Percentiles rank a stretch among this genome's conserved stretches.
Conservation (phyloP, 2,888 invertebrate genomes). For the Mesochorus sp. region DNA sequence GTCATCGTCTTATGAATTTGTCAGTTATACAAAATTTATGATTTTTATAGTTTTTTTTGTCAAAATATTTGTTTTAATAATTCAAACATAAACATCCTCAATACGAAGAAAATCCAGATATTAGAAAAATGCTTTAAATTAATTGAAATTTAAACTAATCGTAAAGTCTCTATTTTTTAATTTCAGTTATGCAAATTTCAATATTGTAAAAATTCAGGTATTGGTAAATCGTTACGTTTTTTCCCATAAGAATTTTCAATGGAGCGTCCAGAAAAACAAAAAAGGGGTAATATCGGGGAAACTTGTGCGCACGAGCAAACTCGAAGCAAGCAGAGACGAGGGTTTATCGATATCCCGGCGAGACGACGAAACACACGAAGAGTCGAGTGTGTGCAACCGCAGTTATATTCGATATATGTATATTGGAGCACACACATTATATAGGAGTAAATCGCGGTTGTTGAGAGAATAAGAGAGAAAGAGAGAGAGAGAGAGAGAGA, state of each 20-base stretch:
- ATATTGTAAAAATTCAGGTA: slow-evolving; percentile 5
- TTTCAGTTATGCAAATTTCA: too few species aligned
- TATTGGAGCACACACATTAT: background rate
- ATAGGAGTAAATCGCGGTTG: background rate
- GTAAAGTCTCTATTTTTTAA: too few species aligned
- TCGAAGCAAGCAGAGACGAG: background rate
- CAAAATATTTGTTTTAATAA: too few species aligned
- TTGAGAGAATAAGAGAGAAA: background rate
- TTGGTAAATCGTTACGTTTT: slow-evolving; percentile 6
- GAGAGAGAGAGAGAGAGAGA: background rate
- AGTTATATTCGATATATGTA: slow-evolving; percentile 4
- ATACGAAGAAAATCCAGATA: too few species aligned
- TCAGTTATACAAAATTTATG: too few species aligned
- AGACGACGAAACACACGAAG: background rate
- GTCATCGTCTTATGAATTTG: too few species aligned
- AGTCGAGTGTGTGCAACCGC: slow-evolving; percentile 11
- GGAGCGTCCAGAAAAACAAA: background rate
- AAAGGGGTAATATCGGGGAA: background rate
- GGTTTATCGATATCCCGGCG: slow-evolving; percentile 43
- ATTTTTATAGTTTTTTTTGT: too few species aligned
- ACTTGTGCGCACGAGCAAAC: slow-evolving; percentile 19
- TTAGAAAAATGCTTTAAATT: too few species aligned
- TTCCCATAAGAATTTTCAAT: background rate
- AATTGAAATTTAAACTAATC: too few species aligned
- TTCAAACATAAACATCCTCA: too few species aligned